phyloP scores from a whole-genome alignment of 2,113 vertebrate species.

The Equus przewalskii region DNA sequence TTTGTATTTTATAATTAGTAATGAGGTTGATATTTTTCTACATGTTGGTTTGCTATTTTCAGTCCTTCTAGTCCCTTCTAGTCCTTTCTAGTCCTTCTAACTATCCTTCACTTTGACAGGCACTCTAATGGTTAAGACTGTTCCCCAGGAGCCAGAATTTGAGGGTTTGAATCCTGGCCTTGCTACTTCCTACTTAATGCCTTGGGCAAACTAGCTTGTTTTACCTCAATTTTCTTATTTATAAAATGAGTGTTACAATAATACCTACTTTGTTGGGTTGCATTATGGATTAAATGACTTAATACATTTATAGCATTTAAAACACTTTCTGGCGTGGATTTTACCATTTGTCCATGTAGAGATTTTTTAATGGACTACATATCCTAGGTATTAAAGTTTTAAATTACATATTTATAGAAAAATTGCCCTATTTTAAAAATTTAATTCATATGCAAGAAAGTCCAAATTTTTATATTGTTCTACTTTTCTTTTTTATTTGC shows the following conservation, averaged over 20 bases:
- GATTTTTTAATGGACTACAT: background rate
- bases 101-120: constrained; percentile 26
- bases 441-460: background rate
- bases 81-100: constrained; percentile 52
- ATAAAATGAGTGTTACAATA: background rate
- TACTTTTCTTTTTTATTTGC: constrained; percentile 40
- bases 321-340: background rate
- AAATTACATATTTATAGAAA: background rate
- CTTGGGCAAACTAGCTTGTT: background rate
- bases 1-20: constrained; percentile 63
- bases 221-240: constrained; percentile 27
- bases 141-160: background rate
- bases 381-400: constrained; percentile 34
- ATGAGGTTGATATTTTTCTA: background rate
- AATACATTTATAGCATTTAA: constrained; percentile 21
- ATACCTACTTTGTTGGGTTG: background rate
- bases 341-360: background rate
- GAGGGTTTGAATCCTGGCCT: background rate
- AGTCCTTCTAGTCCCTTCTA: background rate
- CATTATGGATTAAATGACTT: constrained; percentile 13
- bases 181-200: background rate
- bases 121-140: background rate
- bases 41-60: constrained; percentile 21
- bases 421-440: background rate
- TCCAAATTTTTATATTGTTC: background rate